A percentile compares a stretch with the other conserved stretches of the same genome.
Evolutionary conservation across 2,113 vertebrate genomes (phyloP).

Genomic region (Pseudolaguvia tuberculata): DNA sequence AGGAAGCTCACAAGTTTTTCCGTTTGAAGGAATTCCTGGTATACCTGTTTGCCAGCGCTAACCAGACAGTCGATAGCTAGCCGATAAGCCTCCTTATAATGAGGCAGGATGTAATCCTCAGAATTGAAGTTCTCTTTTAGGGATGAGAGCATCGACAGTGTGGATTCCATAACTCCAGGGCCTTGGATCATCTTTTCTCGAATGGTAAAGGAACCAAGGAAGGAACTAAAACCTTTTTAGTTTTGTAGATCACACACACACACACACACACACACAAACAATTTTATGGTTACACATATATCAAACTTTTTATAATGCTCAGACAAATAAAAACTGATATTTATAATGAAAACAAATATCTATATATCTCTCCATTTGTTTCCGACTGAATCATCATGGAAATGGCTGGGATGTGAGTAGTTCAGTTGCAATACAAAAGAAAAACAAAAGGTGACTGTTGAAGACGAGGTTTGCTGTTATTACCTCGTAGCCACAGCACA

Average conservation of each 20-base stretch:
- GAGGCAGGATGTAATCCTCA: constrained; percentile 84
- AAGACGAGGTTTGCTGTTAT: constrained; percentile 3
- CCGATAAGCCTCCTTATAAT: constrained; percentile 91
- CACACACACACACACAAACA: too few species aligned
- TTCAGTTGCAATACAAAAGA: not conserved
- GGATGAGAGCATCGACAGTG: constrained; percentile 81
- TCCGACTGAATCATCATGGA: not conserved
- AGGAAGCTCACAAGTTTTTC: constrained; percentile 82
- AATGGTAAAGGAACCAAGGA: not conserved
- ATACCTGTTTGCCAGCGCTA: constrained; percentile 73
- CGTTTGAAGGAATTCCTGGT: constrained; percentile 79
- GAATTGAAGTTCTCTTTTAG: constrained; percentile 78
- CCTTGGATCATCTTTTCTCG: constrained; percentile 34
- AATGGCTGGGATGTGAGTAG: not conserved
- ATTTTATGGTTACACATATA: too few species aligned
- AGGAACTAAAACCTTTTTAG: too few species aligned
- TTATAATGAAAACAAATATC: too few species aligned
- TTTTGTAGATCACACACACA: not conserved
- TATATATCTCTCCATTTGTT: too few species aligned
- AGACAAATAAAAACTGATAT: too few species aligned
- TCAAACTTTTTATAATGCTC: too few species aligned
- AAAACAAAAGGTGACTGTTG: constrained; percentile 6
- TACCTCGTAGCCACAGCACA: constrained; percentile 9
- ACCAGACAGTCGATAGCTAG: constrained; percentile 85
- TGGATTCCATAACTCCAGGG: constrained; percentile 72